Evolutionary conservation across 2,888 invertebrate genomes (phyloP).

Genomic region (Oegoconia quadripuncta): DNA sequence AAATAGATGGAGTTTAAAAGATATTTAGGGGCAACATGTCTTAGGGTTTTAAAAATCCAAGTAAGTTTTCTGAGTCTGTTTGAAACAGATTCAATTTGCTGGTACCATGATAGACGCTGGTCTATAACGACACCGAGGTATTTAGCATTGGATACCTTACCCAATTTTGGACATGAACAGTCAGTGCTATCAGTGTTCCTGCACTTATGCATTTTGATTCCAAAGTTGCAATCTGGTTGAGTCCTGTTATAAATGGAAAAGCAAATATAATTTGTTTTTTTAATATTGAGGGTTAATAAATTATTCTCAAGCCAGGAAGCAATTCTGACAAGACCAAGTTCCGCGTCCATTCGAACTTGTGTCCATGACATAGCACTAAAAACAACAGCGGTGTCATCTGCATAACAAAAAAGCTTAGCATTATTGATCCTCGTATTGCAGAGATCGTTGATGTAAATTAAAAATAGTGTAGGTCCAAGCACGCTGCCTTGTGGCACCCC

Average conservation of each 20-base stretch:
- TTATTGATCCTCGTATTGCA: not conserved
- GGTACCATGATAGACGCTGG: not conserved
- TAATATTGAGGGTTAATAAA: not conserved
- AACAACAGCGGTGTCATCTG: constrained; percentile 15
- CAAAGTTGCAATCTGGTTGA: not conserved
- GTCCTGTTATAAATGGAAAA: too few relatives aligned
- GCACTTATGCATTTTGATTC: not conserved
- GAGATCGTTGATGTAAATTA: too few relatives aligned
- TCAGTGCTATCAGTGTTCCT: not conserved
- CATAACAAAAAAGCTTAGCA: constrained; percentile 7
- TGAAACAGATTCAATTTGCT: not conserved
- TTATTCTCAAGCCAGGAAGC: not conserved
- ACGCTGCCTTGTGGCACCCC: constrained; percentile 9
- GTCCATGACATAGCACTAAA: constrained; percentile 10
- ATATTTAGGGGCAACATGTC: not conserved
- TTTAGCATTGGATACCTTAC: not conserved
- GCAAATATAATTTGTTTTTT: not conserved
- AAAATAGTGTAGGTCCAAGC: constrained; percentile 7
- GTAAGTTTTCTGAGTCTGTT: not conserved
- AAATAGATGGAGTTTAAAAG: not conserved
- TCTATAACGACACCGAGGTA: not conserved
- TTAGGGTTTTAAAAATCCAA: not conserved
- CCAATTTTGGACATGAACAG: not conserved
- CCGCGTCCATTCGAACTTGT: too few relatives aligned
- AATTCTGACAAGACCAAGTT: not conserved